Conservation (phyloP, 1,140 invertebrate species). For the Rhizoglyphus robini region DNA sequence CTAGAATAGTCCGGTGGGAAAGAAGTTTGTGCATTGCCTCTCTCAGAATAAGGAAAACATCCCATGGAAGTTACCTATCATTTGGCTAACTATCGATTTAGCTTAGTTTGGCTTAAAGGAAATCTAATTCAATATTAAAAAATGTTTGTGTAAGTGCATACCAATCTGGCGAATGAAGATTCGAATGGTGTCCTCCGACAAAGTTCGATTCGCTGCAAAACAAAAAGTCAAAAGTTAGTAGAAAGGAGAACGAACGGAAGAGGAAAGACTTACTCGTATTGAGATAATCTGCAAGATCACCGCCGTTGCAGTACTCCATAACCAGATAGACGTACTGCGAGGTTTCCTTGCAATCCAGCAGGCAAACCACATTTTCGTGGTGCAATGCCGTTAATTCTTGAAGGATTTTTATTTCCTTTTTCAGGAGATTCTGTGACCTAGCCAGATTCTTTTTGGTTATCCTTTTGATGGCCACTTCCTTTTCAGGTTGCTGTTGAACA, state of each 20-base stretch:
- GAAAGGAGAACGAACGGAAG: too few relatives aligned
- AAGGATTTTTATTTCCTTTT: slow-evolving; percentile 97
- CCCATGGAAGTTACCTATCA: too few relatives aligned
- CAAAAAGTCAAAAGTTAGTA: slow-evolving; percentile 10
- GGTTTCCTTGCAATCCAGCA: slow-evolving; percentile 93
- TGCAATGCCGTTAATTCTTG: slow-evolving; percentile 86
- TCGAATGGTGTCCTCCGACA: slow-evolving; percentile 92
- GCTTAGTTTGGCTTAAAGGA: too few relatives aligned
- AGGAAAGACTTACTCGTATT: background rate
- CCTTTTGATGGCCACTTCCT: slow-evolving; percentile 87
- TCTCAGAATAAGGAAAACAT: too few relatives aligned
- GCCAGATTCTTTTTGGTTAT: slow-evolving; percentile 94
- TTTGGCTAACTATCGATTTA: too few relatives aligned
- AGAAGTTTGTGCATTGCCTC: too few relatives aligned
- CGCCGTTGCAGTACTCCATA: slow-evolving; percentile 98
- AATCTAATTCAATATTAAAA: too few relatives aligned
- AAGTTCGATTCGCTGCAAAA: slow-evolving; percentile 56
- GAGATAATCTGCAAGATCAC: slow-evolving; percentile 88
- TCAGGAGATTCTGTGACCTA: slow-evolving; percentile 89
- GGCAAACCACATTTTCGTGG: slow-evolving; percentile 93
- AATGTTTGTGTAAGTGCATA: too few relatives aligned
- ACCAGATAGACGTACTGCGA: slow-evolving; percentile 84
- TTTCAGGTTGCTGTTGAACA: slow-evolving; percentile 54
- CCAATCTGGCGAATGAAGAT: slow-evolving; percentile 78
- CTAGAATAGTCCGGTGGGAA: too few relatives aligned